A percentile compares a stretch with the other conserved stretches of the same genome.
Conservation (phyloP, 2,113 vertebrate species). For the Ovis canadensis region DNA sequence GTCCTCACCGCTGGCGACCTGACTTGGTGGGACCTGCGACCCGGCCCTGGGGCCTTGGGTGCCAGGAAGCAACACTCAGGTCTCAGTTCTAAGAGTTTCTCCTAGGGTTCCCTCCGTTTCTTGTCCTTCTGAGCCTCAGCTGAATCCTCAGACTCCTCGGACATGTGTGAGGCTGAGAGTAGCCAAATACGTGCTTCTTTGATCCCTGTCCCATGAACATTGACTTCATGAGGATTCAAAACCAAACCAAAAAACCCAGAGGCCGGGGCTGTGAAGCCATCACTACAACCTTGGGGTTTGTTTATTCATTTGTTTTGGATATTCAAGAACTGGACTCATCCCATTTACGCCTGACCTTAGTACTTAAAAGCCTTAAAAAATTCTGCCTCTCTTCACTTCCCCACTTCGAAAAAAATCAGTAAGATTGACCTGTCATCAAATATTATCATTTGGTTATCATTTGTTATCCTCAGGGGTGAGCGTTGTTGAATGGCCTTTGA, state of each 20-base stretch:
- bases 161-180: background rate
- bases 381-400: background rate
- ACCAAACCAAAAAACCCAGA: background rate
- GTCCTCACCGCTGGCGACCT: background rate
- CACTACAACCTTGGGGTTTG: background rate
- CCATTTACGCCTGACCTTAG: background rate
- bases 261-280: background rate
- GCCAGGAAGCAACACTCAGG: background rate
- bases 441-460: conserved; percentile 30
- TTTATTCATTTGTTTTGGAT: background rate
- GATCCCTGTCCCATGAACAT: background rate
- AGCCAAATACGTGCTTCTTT: background rate
- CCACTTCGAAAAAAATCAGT: background rate
- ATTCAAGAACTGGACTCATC: background rate
- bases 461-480: background rate
- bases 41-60: background rate
- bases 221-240: background rate
- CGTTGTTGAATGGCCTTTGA: conserved; percentile 1
- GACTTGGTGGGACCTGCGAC: background rate
- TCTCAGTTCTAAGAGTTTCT: background rate
- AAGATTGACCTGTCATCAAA: conserved; percentile 23
- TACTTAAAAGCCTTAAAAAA: conserved; percentile 1
- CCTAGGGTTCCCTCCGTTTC: background rate
- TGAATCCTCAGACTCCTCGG: background rate
- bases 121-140: background rate